These are phyloP conservation scores for Elanoides forficatus DNA, from an alignment of 2,113 vertebrate species.

Conservation along the genomic window DNA sequence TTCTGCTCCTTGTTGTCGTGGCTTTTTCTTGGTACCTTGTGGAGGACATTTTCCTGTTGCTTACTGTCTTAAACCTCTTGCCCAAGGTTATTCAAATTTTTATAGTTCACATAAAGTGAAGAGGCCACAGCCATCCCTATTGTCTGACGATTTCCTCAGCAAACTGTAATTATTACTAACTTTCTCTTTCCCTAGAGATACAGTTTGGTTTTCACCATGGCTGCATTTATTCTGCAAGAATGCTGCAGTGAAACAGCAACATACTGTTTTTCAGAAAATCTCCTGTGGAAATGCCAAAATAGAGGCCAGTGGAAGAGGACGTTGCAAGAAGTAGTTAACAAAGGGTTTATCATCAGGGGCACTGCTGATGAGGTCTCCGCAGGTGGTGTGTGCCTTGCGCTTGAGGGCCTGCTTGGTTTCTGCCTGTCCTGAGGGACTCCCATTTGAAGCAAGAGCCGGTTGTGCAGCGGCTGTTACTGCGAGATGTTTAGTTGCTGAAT, in stretches of 20 bases:
- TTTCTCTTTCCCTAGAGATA: not conserved
- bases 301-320: not conserved
- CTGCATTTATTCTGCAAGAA: not conserved
- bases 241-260: not conserved
- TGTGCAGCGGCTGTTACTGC: rapidly evolving
- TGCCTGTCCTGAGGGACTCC: not conserved
- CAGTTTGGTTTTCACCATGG: not conserved
- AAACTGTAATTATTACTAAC: not conserved
- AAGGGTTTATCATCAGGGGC: not conserved
- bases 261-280: not conserved
- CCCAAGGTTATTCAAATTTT: not conserved
- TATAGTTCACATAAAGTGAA: not conserved
- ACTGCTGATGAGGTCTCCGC: not conserved
- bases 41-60: not conserved
- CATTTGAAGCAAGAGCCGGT: not conserved
- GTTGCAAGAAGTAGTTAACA: not conserved
- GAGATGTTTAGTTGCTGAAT: not conserved
- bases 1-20: not conserved
- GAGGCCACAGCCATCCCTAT: not conserved
- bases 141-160: not conserved
- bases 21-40: not conserved
- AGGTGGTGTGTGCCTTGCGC: not conserved
- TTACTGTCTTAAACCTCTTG: not conserved
- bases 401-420: not conserved
- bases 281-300: not conserved